phyloP scores from a whole-genome alignment of 2,888 invertebrate species.

The Galerucella nymphaeae region DNA sequence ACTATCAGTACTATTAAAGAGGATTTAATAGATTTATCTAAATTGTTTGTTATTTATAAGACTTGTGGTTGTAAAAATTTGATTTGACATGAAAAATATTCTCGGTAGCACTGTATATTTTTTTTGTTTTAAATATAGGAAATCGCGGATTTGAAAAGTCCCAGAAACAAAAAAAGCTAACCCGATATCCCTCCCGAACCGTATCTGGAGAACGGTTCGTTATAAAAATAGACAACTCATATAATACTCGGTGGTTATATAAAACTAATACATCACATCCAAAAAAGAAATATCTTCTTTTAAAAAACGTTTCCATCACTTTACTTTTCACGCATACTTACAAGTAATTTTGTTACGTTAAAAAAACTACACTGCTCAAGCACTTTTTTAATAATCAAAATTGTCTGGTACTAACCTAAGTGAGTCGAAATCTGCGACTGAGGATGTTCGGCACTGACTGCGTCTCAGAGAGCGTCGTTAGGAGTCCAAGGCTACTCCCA shows the following conservation, averaged over 20 bases:
- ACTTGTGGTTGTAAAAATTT: too few relatives aligned
- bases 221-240: constrained; percentile 32
- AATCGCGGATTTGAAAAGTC: too few relatives aligned
- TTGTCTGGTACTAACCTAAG: constrained; percentile 60
- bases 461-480: constrained; percentile 54
- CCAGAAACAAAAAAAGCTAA: not conserved
- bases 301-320: constrained; percentile 7
- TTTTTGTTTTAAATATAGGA: too few relatives aligned
- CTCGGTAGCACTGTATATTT: too few relatives aligned
- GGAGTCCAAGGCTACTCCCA: constrained; percentile 47
- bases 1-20: too few relatives aligned
- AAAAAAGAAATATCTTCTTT: constrained; percentile 17
- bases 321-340: constrained; percentile 40
- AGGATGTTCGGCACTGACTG: constrained; percentile 65
- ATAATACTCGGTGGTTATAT: constrained; percentile 33
- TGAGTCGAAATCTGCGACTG: constrained; percentile 64
- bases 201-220: constrained; percentile 16
- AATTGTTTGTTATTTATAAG: too few relatives aligned
- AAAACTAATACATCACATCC: constrained; percentile 16
- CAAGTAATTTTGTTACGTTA: constrained; percentile 25
- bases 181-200: constrained; percentile 16
- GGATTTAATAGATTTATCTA: too few relatives aligned
- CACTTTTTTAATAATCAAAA: constrained; percentile 22
- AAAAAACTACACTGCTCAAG: constrained; percentile 30
- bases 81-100: too few relatives aligned